A percentile compares a stretch with the other conserved stretches of the same genome.
phyloP scores from a whole-genome alignment of 2,888 invertebrate species.

The Mythimna pallens region DNA sequence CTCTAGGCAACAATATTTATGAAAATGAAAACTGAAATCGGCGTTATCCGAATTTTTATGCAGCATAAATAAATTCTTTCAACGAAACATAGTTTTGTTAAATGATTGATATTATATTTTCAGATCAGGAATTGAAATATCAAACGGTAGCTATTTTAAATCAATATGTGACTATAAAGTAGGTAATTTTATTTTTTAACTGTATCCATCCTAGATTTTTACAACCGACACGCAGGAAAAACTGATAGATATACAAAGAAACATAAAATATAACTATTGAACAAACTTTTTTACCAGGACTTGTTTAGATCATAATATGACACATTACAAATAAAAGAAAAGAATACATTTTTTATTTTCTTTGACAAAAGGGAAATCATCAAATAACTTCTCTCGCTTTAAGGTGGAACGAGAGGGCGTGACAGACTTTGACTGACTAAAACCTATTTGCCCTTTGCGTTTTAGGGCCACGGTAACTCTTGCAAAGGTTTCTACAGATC shows the following conservation, averaged over 20 bases:
- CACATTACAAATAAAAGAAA: neutral
- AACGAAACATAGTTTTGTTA: neutral
- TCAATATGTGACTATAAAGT: neutral
- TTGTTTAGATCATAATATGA: no score
- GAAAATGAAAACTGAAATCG: constrained; percentile 22
- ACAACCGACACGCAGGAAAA: neutral
- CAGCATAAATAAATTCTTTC: constrained; percentile 26
- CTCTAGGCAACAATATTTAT: constrained; percentile 18
- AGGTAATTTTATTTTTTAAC: neutral
- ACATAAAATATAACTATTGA: no score
- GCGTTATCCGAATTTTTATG: constrained; percentile 12
- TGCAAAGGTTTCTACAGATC: neutral
- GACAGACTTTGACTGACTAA: neutral
- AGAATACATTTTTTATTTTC: neutral
- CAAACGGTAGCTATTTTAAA: neutral
- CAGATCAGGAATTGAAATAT: neutral
- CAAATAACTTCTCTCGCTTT: no score
- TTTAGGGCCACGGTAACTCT: neutral
- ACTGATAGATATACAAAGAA: neutral
- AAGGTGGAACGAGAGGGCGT: neutral
- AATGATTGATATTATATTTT: neutral
- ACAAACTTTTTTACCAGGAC: no score
- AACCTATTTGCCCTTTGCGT: neutral
- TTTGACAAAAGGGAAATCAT: neutral
- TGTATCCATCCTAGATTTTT: neutral